These are phyloP conservation scores for Lutjanus argentimaculatus DNA, from an alignment of 2,797 vertebrate genomes.

Conservation along the genomic window DNA sequence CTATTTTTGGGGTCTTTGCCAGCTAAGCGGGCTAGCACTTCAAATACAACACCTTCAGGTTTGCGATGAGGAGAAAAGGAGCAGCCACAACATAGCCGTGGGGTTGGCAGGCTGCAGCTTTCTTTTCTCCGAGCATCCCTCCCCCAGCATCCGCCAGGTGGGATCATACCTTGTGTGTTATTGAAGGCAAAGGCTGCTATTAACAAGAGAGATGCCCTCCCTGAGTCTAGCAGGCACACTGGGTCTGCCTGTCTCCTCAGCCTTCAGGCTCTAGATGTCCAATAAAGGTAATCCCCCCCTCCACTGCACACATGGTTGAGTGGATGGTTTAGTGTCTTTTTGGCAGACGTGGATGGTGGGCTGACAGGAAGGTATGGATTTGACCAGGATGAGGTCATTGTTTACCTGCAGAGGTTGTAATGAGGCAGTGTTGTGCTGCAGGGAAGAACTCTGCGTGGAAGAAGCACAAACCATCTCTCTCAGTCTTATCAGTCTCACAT, in stretches of 20 bases:
- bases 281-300: conserved; percentile 74
- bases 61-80: conserved; percentile 48
- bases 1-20: conserved; percentile 65
- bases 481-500: conserved; percentile 28
- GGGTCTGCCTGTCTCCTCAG: conserved; percentile 70
- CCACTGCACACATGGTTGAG: conserved; percentile 52
- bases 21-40: conserved; percentile 61
- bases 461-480: conserved; percentile 21
- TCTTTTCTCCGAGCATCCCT: conserved; percentile 53
- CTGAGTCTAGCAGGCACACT: conserved; percentile 55
- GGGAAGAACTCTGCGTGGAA: conserved; percentile 40
- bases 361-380: conserved; percentile 76
- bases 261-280: conserved; percentile 71
- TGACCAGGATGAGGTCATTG: conserved; percentile 73
- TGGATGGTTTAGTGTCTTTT: conserved; percentile 68
- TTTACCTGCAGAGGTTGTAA: conserved; percentile 76
- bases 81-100: conserved; percentile 41
- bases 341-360: conserved; percentile 73
- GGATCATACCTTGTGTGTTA: conserved; percentile 73
- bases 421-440: conserved; percentile 51
- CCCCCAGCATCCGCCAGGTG: conserved; percentile 61
- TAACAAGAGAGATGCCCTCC: conserved; percentile 75
- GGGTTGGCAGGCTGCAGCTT: conserved; percentile 67
- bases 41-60: conserved; percentile 68
- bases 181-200: conserved; percentile 79